A percentile compares a stretch with the other conserved stretches of the same genome.
Evolutionary conservation across 37 sponge, comb jelly and placozoan species (phyloP).

Genomic region (Halichondria panicea): DNA sequence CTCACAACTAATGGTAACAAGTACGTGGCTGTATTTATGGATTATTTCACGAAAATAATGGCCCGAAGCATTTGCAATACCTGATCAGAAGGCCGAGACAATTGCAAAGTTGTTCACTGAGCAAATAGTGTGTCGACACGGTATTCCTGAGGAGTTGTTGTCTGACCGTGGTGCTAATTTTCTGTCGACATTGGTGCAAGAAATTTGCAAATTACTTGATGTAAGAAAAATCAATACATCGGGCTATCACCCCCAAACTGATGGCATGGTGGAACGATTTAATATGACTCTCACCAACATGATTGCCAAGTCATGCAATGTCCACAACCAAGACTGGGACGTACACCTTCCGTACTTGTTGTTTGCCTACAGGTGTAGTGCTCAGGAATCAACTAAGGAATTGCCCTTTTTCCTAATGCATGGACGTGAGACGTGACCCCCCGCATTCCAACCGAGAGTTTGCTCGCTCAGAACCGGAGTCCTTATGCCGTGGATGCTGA

Average conservation of each 20-base stretch:
- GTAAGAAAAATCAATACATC: constrained; percentile 63
- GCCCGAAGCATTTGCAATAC: constrained; percentile 71
- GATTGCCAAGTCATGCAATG: constrained; percentile 29
- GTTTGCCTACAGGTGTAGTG: constrained; percentile 47
- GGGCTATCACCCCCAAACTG: constrained; percentile 52
- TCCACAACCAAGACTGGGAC: constrained; percentile 45
- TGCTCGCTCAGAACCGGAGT: background rate
- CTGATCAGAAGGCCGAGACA: constrained; percentile 54
- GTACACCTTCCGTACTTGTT: constrained; percentile 33
- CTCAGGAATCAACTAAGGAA: constrained; percentile 51
- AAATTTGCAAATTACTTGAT: too few relatives aligned
- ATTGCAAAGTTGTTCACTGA: constrained; percentile 55
- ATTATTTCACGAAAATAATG: constrained; percentile 77
- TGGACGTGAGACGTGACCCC: too few relatives aligned
- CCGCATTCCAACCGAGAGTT: constrained; percentile 37
- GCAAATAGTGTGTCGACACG: constrained; percentile 36
- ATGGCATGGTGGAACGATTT: constrained; percentile 61
- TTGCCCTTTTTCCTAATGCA: constrained; percentile 44
- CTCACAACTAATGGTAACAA: constrained; percentile 26
- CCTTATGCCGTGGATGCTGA: constrained; percentile 35
- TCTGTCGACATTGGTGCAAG: too few relatives aligned
- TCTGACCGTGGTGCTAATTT: constrained; percentile 56
- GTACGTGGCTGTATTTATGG: constrained; percentile 67
- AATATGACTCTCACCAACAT: constrained; percentile 40
- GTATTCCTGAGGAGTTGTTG: constrained; percentile 34